Base-by-base conservation (phyloP, 2,888 invertebrate species). In the Dicyrtoma fusca region DNA sequence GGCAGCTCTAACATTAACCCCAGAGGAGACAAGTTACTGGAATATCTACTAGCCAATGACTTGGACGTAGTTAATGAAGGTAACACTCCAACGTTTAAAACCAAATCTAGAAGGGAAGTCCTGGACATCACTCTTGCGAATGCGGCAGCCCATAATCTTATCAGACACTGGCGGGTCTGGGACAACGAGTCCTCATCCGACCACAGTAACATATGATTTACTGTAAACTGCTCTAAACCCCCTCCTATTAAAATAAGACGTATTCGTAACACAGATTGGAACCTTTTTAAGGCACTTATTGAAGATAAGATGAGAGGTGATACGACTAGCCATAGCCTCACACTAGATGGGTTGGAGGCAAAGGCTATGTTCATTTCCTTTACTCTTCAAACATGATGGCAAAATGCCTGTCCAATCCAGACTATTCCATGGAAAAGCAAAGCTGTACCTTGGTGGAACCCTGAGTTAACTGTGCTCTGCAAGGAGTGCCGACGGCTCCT, bases 41-140 rank as follows among this genome's bases (percentile, higher is more conserved):
- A 74, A 0, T 76, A 44, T 23, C 53, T 75, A 1, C n/a, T 55
- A 1, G 1, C 47, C 0, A 61, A 64, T 5, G 57, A 69, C n/a
- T 14, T 75, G 45, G 61, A 69, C 14, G 69, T 75, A 0, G 14
- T 69, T 0, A 76, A 76, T 25, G 11, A n/a, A 4, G 13, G 49
- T 4, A n/a, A 4, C 14, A 49, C 4, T 14, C 14, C 75, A 0
- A 76, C 76, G 0, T 75, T 76, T 55, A 66, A 70, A 1, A 72
- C 68, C 2, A 19, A 1, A 42, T 17, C 10, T 17, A 64, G 73
- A 25, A 49, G 3, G 14, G 71, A 76, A 64, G 64, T 73, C 0
- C 61, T 76, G 2, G 76, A 77, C 45, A 34, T 75, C 0, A 75
- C 75, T 0, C 1, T 75, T 1, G 44, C 42, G 1, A 65, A 73